Evolutionary conservation across 2,888 invertebrate species (phyloP), one percentile per base, ranked within the genome.

Genomic region (Amitus sp.): DNA sequence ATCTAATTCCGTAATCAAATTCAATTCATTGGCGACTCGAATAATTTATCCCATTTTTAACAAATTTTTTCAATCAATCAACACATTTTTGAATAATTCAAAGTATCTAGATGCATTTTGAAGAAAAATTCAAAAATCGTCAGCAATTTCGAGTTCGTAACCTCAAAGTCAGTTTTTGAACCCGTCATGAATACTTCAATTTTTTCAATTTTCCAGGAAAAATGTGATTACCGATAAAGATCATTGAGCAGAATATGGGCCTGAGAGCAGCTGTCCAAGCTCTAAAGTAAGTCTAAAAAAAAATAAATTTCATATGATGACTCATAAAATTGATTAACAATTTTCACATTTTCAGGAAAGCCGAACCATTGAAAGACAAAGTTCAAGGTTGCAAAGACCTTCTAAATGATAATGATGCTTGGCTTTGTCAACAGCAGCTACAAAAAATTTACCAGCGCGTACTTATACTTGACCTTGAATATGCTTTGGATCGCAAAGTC

Each of bases 401-500:
- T 39, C 67, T 83, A 34, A 83, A 82, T 52, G 83, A 82, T 66
- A 76, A 80, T 77, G 80, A 86, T 80, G 82, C 85, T 27, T 86
- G 86, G 84, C 80, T 84, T 53, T 83, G 83, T 47, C 83, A 83
- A 60, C 82, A 83, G 34, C 83, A 83, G 55, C 67, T 84, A 48
- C 83, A 82, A 69, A 83, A 83, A 59, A 80, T 81, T 60, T 78
- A 78, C 59, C 80, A 80, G 46, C 79, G 79, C 69, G 88, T 94
- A 48, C 84, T 95, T 59, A 87, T 94, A 49, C 83, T 90, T 54
- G 94, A 94, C 82, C 84, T 94, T 71, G 94, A 94, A 80, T 93
- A 92, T 86, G 94, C 94, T 12, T 83, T 95, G 73, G 93, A 94
- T 80, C 91, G 91, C 81, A 94, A 94, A 83, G 92, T 94, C 23